Evolutionary conservation across 2,797 vertebrate species (phyloP).

Genomic region (Muscicapa comitata): DNA sequence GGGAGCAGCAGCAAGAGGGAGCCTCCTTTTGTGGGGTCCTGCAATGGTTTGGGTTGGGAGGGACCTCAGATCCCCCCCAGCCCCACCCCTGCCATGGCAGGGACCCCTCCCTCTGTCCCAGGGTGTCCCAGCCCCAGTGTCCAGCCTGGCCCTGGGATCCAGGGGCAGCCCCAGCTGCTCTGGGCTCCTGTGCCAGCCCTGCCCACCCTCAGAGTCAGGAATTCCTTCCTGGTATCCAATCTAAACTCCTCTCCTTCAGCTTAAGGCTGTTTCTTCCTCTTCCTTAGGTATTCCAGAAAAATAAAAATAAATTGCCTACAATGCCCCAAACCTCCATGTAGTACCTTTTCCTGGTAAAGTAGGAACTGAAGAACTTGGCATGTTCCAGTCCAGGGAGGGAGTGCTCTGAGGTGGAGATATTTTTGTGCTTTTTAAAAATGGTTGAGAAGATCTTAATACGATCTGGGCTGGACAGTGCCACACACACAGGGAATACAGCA

Average conservation of each 20-base stretch:
- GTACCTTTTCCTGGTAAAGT: not conserved
- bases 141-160: not conserved
- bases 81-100: not conserved
- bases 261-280: not conserved
- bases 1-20: rapidly evolving
- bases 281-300: not conserved
- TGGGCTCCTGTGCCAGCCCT: not conserved
- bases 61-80: not conserved
- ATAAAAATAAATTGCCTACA: not conserved
- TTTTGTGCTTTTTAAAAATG: not conserved
- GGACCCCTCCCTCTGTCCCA: not conserved
- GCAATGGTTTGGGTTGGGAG: not conserved
- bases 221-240: not conserved
- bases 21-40: not conserved
- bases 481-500: not conserved
- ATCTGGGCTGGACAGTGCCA: not conserved
- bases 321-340: no score
- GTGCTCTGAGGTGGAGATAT: not conserved
- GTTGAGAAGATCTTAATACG: not conserved
- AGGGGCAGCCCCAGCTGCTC: not conserved
- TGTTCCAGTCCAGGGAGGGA: not conserved
- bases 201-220: no score
- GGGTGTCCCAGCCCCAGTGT: not conserved
- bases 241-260: not conserved
- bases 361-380: not conserved